Evolutionary conservation across 2,113 vertebrate genomes (phyloP).

Genomic region (Megaptera novaeangliae): DNA sequence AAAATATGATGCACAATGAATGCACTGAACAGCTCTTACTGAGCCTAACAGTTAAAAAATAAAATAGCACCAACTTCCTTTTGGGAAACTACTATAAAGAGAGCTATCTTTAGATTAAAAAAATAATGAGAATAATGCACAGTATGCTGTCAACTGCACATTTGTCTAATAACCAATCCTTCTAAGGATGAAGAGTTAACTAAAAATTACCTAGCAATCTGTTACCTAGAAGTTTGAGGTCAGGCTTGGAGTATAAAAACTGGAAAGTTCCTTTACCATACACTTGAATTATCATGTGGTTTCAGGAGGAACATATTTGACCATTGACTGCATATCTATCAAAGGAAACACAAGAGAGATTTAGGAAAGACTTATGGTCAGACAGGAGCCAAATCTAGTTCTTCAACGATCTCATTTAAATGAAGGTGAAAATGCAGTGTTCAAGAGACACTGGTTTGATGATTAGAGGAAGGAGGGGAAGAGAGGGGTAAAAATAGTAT

Average conservation of each 20-base stretch:
- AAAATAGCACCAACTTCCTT: neutral
- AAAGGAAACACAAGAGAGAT: neutral
- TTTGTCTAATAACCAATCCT: neutral
- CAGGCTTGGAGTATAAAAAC: neutral
- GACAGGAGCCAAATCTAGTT: neutral
- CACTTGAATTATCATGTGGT: neutral
- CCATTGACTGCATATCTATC: neutral
- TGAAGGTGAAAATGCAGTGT: neutral
- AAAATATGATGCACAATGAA: neutral
- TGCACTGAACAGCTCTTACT: neutral
- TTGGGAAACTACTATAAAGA: neutral
- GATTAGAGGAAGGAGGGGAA: neutral
- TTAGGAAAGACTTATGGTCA: neutral
- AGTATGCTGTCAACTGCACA: neutral
- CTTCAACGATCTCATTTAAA: neutral
- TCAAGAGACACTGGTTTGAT: neutral
- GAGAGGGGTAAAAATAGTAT: accelerated
- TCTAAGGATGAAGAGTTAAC: constrained; percentile 31
- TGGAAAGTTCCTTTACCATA: neutral
- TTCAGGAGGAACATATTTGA: neutral
- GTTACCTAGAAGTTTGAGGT: constrained; percentile 29
- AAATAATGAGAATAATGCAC: neutral
- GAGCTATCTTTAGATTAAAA: neutral
- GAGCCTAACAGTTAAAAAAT: neutral
- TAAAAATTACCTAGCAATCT: constrained; percentile 38